phyloP scores from a whole-genome alignment of 2,113 vertebrate species.

The rat (Rattus norvegicus) region DNA sequence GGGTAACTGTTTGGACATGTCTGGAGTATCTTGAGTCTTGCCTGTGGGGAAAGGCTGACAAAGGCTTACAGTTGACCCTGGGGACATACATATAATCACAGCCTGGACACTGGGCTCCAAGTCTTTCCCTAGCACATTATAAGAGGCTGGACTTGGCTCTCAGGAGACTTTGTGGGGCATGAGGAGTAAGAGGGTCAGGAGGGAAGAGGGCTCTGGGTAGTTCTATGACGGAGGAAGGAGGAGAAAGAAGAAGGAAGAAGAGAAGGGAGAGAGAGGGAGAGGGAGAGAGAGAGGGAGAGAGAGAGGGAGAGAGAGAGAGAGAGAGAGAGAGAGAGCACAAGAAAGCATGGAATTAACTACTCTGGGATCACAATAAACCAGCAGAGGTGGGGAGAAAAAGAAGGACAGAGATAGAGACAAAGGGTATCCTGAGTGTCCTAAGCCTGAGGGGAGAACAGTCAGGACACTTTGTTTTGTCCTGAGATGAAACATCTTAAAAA shows the following conservation, averaged over 20 bases:
- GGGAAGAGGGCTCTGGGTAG: neutral
- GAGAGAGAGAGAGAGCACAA: too few relatives aligned
- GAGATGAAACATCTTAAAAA: neutral
- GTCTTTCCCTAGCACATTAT: neutral
- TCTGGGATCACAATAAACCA: too few relatives aligned
- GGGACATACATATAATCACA: neutral
- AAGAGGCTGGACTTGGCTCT: neutral
- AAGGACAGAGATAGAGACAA: neutral
- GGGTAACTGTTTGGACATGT: neutral
- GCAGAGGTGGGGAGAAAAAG: neutral
- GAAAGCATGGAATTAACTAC: neutral
- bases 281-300: rapidly evolving
- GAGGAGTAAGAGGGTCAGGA: neutral
- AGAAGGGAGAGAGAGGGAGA: too few relatives aligned
- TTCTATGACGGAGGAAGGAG: rapidly evolving
- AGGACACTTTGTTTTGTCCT: neutral
- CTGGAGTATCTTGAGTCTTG: neutral
- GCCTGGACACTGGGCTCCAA: rapidly evolving
- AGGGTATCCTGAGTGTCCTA: neutral
- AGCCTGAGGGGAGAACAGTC: neutral
- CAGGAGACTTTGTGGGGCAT: rapidly evolving
- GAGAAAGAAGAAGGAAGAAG: too few relatives aligned
- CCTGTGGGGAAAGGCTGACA: neutral
- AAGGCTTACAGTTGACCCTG: rapidly evolving
- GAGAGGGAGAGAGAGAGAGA: neutral